Conservation (phyloP, 1,140 invertebrate species). For the Pseudomyrmex cubaensis region DNA sequence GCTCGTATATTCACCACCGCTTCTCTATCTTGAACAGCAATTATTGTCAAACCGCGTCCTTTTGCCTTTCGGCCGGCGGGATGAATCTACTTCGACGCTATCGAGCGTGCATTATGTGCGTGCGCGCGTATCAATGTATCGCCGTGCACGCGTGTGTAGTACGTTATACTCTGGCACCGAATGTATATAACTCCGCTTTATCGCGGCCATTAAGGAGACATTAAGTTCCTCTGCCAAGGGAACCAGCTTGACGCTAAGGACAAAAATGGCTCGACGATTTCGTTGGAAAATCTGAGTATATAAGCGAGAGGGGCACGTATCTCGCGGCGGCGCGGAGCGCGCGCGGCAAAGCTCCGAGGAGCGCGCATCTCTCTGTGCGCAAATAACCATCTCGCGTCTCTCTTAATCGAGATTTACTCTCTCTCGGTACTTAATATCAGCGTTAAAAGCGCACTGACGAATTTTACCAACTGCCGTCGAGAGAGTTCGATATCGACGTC, state of each 20-base stretch:
- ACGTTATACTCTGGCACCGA: slow-evolving; percentile 55
- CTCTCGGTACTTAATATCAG: slow-evolving; percentile 25
- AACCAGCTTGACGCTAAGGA: slow-evolving; percentile 66
- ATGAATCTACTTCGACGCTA: slow-evolving; percentile 64
- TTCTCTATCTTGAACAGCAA: slow-evolving; percentile 68
- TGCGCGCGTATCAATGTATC: slow-evolving; percentile 27
- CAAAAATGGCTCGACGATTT: slow-evolving; percentile 65
- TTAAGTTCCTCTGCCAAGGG: slow-evolving; percentile 72
- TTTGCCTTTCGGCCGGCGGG: slow-evolving; percentile 38
- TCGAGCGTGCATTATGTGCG: slow-evolving; percentile 34
- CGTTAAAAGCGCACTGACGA: slow-evolving; percentile 48
- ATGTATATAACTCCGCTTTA: slow-evolving; percentile 71
- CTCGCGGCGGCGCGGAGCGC: background rate
- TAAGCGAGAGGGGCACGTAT: slow-evolving; percentile 23
- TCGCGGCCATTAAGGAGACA: slow-evolving; percentile 74
- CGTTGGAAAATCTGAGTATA: slow-evolving; percentile 50
- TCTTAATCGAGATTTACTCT: slow-evolving; percentile 48
- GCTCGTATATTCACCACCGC: slow-evolving; percentile 64
- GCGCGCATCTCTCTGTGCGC: background rate
- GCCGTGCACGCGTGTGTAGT: slow-evolving; percentile 38
- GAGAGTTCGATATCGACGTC: slow-evolving; percentile 48
- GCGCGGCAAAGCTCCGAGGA: background rate
- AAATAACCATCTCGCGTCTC: slow-evolving; percentile 50
- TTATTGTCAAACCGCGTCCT: slow-evolving; percentile 58
- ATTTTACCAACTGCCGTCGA: slow-evolving; percentile 52